Percentiles rank a stretch among this genome's conserved stretches.
Evolutionary conservation across 2,888 invertebrate species (phyloP).

Genomic region (Drosophila formosana): DNA sequence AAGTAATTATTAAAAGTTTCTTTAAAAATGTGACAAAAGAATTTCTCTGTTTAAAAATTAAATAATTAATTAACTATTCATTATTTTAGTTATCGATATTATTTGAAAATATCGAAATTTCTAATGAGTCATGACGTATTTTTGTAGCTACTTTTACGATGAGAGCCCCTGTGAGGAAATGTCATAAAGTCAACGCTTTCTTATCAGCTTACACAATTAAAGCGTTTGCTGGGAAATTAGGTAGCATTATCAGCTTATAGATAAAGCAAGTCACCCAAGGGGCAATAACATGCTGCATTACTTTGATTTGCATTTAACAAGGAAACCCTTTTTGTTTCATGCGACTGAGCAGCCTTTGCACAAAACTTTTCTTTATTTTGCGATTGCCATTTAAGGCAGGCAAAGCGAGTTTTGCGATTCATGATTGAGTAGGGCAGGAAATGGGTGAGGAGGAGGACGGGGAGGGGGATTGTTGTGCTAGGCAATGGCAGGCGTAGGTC

Average conservation of each 20-base stretch:
- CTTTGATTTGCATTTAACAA: slow-evolving; percentile 23
- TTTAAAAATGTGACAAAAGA: no score
- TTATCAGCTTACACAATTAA: slow-evolving; percentile 23
- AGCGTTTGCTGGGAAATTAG: slow-evolving; percentile 2
- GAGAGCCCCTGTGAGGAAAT: not conserved
- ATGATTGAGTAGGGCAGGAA: not conserved
- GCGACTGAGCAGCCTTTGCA: slow-evolving; percentile 27
- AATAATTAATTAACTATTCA: no score
- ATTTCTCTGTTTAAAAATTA: no score
- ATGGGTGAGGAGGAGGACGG: not conserved
- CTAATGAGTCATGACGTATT: not conserved
- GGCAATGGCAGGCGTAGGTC: slow-evolving; percentile 44
- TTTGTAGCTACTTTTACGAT: slow-evolving; percentile 1
- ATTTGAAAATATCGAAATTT: no score
- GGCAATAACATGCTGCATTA: slow-evolving; percentile 23
- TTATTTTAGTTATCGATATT: no score
- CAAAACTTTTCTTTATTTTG: slow-evolving; percentile 1
- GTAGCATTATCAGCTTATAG: slow-evolving; percentile 2
- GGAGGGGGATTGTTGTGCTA: slow-evolving; percentile 40
- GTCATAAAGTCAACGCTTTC: slow-evolving; percentile 3
- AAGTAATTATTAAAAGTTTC: no score
- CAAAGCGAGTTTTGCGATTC: slow-evolving; percentile 5
- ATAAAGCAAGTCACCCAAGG: slow-evolving; percentile 8
- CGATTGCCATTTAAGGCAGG: slow-evolving; percentile 47
- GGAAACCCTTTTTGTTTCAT: slow-evolving; percentile 56